Conservation (phyloP, 2,797 vertebrate species). For the Onychomys torridus region DNA sequence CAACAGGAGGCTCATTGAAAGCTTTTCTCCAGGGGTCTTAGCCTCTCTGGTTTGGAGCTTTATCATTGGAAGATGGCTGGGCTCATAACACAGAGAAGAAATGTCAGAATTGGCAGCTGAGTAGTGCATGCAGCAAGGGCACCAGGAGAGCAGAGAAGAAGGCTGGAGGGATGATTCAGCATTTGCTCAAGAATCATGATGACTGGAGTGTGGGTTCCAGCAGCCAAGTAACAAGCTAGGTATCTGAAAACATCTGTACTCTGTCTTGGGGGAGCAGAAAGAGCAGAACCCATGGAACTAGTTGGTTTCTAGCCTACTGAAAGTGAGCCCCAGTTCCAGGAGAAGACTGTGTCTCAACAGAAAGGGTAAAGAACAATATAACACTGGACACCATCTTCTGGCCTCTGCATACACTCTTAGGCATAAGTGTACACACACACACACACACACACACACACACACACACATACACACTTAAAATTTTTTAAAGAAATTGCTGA, state of each 20-base stretch:
- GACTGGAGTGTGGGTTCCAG: neutral
- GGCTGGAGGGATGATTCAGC: neutral
- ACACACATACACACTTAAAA: no score
- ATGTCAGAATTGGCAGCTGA: neutral
- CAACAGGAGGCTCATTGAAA: neutral
- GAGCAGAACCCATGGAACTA: neutral
- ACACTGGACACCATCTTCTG: neutral
- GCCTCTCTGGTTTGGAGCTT: neutral
- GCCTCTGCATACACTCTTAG: neutral
- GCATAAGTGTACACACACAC: neutral
- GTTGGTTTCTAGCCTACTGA: neutral
- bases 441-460: neutral
- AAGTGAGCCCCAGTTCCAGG: neutral
- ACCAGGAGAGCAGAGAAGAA: neutral
- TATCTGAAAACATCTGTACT: neutral
- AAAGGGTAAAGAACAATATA: neutral
- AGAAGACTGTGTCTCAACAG: neutral
- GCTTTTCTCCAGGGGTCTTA: neutral
- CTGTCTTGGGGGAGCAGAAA: neutral
- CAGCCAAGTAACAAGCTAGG: neutral
- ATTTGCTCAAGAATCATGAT: neutral
- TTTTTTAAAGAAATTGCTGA: neutral
- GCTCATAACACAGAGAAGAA: neutral
- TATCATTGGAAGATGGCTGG: neutral
- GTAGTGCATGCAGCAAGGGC: neutral